Base-by-base conservation (phyloP, 2,888 invertebrate species). In the Limnephilus marmoratus region DNA sequence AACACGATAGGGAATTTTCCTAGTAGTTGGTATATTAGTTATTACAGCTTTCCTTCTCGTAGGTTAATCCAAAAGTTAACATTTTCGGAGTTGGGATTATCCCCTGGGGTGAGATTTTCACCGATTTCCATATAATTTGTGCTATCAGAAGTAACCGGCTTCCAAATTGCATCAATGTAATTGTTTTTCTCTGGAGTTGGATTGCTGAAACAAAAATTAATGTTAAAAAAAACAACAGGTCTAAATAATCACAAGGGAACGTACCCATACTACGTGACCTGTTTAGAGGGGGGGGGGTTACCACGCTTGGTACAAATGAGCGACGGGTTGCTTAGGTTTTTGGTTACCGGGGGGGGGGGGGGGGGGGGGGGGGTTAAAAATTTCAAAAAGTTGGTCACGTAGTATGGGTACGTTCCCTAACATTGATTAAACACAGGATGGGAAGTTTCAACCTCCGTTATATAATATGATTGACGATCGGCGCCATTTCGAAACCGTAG, bases 101-200 rank as follows among this genome's bases (percentile, higher is more conserved):
- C 34, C 11, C 85, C 90, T 15, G 81, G 41, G 31, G n/a, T 85
- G 9, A 92, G 29, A 31, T 90, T 49, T 45, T 92, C 49, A 31
- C 45, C 34, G 31, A 92, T 92, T 80, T 92, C 92, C n/a, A 92
- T 41, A 41, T 85, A 92, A 83, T 90, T 31, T 29, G 45, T 29
- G 37, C 5, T 31, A n/a, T 85, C 89, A 13, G 41, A n/a, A 9
- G 89, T 53, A 53, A 34, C 49, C n/a, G 91, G 92, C 89, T 88
- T 45, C 92, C 92, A 92, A 81, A 85, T 81, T 4, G 31, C 41
- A 68, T 49, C 18, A 11, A 92, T 87, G 15, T 31, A n/a, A 34
- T 90, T 68, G 11, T 68, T 90, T 87, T 85, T 89, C n/a, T 81
- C 29, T 12, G 91, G 92, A 83, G 92, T 91, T 18, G 90, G 92